Percentiles rank a stretch among this genome's conserved stretches.
Evolutionary conservation across 2,797 vertebrate genomes (phyloP).

Genomic region (Amblyraja radiata): DNA sequence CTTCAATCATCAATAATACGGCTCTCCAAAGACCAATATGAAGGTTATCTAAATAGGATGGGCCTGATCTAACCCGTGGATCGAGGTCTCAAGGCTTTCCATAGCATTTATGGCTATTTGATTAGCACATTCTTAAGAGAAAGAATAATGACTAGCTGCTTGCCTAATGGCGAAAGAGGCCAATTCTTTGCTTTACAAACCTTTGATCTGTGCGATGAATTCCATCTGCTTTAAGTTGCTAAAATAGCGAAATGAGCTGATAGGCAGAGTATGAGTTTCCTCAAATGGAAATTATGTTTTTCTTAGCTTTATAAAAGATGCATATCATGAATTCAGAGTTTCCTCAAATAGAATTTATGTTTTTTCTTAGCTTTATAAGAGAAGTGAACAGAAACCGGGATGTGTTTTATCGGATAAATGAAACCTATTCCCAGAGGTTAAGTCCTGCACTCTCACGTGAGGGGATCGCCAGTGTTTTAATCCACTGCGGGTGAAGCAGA

Average conservation of each 20-base stretch:
- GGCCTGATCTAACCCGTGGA: slow-evolving; percentile 53
- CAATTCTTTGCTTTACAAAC: slow-evolving; percentile 36
- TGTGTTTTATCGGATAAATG: slow-evolving; percentile 20
- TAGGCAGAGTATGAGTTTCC: slow-evolving; percentile 23
- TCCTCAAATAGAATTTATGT: not conserved
- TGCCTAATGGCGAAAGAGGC: slow-evolving; percentile 34
- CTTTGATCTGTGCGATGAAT: slow-evolving; percentile 18
- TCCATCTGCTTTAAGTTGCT: slow-evolving; percentile 37
- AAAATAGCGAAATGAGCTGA: slow-evolving; percentile 27
- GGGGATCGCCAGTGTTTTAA: slow-evolving; percentile 23
- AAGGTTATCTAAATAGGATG: slow-evolving; percentile 64
- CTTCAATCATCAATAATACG: slow-evolving; percentile 52
- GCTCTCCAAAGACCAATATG: slow-evolving; percentile 56
- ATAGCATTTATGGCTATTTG: slow-evolving; percentile 37
- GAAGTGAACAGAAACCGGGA: slow-evolving; percentile 4
- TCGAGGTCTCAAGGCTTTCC: slow-evolving; percentile 34
- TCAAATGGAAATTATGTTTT: slow-evolving; percentile 17
- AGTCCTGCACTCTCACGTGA: slow-evolving; percentile 24
- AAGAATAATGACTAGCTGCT: slow-evolving; percentile 32
- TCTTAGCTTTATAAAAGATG: not conserved
- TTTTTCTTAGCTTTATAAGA: slow-evolving; percentile 9
- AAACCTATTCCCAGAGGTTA: slow-evolving; percentile 22
- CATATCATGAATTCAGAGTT: not conserved
- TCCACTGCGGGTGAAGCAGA: slow-evolving; percentile 19
- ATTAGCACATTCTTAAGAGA: slow-evolving; percentile 32